Evolutionary conservation across 2,797 vertebrate genomes (phyloP), one percentile per base, ranked within the genome.

Genomic region (Lemur catta): DNA sequence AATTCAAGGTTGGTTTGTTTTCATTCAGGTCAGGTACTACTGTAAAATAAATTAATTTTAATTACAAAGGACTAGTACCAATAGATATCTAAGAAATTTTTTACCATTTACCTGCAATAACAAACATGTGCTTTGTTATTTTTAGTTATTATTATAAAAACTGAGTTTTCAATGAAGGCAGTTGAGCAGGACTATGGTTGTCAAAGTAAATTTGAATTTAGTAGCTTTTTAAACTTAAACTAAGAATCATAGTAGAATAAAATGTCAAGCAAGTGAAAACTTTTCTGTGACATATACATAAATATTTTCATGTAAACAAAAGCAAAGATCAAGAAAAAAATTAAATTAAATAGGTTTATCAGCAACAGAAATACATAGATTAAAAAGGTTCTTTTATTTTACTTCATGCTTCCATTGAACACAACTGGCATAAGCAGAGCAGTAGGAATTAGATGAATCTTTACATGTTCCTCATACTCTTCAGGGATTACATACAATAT

Each of bases 231-330:
- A 97, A 72, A 91, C 63, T 85, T 94, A 91, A 94, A 85, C 17
- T 85, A 55, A 97, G 95, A 96, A 88, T 78, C 72, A 97, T 95
- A 95, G 71, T 55, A 97, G 75, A 90, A 97, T 65, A 93, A 97
- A 98, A 93, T 76, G 81, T 95, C 72, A 97, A 92, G 87, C 76
- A 95, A 85, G 30, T 87, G 30, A 61, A 93, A 98, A 97, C 41
- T 86, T 97, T 96, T 98, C 93, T 97, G 97, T 67, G 89, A 95
- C 97, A 98, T 97, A 97, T 97, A 98, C 97, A 98, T 69, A 98
- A 96, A 95, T 97, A 98, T 95, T 98, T 97, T 96, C 96, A 98
- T 97, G 97, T 97, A 95, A 98, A 98, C 71, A 98, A 97, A 97
- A 93, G 97, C 93, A 98, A 98, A 98, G 95, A 74, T 94, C 63